phyloP scores from a whole-genome alignment of 2,113 vertebrate genomes.

The Ramphastos sulfuratus region DNA sequence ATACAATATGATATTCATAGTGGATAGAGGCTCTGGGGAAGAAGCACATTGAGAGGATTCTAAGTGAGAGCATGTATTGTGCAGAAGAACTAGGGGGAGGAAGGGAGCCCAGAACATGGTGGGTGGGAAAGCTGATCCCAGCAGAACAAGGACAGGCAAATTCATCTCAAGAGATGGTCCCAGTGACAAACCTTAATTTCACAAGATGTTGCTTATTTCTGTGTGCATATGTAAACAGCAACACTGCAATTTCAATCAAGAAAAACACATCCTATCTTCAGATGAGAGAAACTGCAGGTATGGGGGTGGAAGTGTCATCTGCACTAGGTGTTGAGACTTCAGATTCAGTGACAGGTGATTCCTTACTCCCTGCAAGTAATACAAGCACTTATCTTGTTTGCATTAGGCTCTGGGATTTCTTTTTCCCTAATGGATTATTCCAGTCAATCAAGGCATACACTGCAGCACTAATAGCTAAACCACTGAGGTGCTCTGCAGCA shows the following conservation, averaged over 20 bases:
- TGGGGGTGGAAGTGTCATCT: slow-evolving; percentile 25
- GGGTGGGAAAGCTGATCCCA: background rate
- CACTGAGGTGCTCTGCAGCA: background rate
- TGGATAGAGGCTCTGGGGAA: background rate
- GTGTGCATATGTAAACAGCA: background rate
- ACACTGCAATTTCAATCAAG: background rate
- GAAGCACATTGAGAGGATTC: background rate
- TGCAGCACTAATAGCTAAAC: background rate
- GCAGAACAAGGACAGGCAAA: background rate
- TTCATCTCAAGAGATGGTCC: background rate
- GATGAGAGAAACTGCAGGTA: background rate
- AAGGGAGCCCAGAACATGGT: background rate
- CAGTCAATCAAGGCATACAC: background rate
- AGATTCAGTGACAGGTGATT: slow-evolving; percentile 8
- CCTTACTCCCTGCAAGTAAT: background rate
- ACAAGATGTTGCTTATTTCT: background rate
- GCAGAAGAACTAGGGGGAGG: background rate
- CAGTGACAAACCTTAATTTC: background rate
- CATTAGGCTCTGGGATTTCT: background rate
- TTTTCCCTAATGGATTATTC: background rate
- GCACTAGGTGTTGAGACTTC: background rate
- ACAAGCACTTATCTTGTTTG: background rate
- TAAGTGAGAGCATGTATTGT: background rate
- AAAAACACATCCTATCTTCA: background rate
- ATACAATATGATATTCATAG: background rate